Evolutionary conservation across 2,797 vertebrate genomes (phyloP).

Genomic region (Simalia tracyae): DNA sequence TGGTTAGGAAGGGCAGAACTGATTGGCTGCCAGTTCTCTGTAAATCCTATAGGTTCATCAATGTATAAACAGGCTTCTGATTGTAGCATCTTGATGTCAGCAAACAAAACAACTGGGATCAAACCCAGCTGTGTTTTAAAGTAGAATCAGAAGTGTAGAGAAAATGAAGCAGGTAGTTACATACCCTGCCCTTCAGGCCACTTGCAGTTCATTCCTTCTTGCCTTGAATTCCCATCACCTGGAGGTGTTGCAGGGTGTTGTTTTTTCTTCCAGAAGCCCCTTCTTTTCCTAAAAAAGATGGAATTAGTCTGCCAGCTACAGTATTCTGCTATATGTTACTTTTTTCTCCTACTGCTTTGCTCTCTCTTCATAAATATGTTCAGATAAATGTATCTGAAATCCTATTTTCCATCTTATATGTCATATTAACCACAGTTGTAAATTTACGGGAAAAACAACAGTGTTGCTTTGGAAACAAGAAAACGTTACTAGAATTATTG

Average conservation of each 20-base stretch:
- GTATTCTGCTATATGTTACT: not conserved
- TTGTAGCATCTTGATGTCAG: not conserved
- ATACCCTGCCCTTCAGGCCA: not conserved
- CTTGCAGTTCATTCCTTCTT: not conserved
- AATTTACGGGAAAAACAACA: not conserved
- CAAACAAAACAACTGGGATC: not conserved
- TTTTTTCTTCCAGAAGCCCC: not conserved
- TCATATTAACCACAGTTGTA: not conserved
- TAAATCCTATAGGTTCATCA: not conserved
- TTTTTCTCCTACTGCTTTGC: not conserved
- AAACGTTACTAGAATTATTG: not conserved
- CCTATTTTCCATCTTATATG: conserved; percentile 10
- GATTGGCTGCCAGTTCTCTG: not conserved
- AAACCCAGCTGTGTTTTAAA: not conserved
- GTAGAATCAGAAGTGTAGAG: not conserved
- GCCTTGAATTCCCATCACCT: not conserved
- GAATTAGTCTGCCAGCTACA: not conserved
- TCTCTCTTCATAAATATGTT: not conserved
- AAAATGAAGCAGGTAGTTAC: not conserved
- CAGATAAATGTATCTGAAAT: not conserved
- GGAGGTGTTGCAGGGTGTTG: not conserved
- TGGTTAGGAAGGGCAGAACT: not conserved
- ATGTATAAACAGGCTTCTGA: not conserved
- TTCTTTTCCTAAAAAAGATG: not conserved
- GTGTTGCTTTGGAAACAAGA: not conserved